These are phyloP conservation scores for Antheraea assamensis DNA, from an alignment of 2,888 invertebrate species.

Conservation along the genomic window DNA sequence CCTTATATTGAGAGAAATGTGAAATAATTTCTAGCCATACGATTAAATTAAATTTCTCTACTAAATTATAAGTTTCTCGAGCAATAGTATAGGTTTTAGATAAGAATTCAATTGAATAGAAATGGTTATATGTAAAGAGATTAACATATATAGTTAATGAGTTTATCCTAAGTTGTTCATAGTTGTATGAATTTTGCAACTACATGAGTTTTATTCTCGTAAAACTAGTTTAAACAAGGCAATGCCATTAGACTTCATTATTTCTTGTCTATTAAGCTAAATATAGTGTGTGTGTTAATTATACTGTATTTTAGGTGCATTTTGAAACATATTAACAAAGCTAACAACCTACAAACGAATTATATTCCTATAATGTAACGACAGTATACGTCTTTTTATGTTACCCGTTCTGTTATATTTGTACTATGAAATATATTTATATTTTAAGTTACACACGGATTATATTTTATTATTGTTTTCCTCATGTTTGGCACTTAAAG, in stretches of 20 bases:
- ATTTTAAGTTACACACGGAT: no score
- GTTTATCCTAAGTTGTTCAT: background rate
- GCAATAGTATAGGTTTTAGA: background rate
- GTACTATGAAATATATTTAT: no score
- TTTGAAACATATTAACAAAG: background rate
- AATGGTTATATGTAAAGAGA: background rate
- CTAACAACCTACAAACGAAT: background rate
- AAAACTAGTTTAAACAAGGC: background rate
- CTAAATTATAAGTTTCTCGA: background rate
- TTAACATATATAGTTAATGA: background rate
- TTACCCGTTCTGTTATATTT: background rate
- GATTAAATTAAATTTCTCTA: no score
- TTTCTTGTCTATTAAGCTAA: background rate
- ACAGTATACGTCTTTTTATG: background rate
- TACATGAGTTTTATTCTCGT: background rate
- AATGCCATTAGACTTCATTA: background rate
- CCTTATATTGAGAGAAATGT: background rate
- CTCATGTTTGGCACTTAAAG: no score
- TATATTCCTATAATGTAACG: no score
- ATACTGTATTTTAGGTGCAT: background rate
- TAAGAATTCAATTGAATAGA: background rate
- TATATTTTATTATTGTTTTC: background rate
- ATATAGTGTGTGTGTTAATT: background rate
- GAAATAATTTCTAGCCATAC: no score
- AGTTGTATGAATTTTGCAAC: background rate